Evolutionary conservation across 2,797 vertebrate species (phyloP).

Genomic region (Megalops cyprinoides): DNA sequence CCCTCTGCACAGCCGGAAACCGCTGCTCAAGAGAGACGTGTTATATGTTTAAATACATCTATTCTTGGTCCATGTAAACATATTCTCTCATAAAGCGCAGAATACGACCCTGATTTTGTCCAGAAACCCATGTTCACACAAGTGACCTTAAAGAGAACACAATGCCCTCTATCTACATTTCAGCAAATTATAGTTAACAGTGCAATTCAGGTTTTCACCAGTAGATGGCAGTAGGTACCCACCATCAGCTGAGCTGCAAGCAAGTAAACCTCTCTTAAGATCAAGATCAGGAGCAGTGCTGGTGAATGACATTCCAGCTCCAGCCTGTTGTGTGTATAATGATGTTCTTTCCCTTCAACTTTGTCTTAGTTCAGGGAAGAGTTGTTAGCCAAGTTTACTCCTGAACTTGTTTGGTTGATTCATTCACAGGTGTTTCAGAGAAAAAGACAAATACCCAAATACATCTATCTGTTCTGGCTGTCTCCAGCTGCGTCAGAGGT

Average conservation of each 20-base stretch:
- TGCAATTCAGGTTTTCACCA: slow-evolving; percentile 56
- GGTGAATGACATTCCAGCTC: too few species aligned
- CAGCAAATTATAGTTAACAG: slow-evolving; percentile 50
- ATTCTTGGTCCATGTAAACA: not conserved
- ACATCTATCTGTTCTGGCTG: too few species aligned
- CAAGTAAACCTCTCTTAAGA: not conserved
- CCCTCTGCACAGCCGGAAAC: not conserved
- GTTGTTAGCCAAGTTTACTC: slow-evolving; percentile 23
- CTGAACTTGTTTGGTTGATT: slow-evolving; percentile 13
- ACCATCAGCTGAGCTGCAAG: slow-evolving; percentile 24
- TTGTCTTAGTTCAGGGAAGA: slow-evolving; percentile 14
- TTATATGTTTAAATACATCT: not conserved
- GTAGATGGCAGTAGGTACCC: slow-evolving; percentile 73
- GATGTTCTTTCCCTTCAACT: slow-evolving; percentile 25
- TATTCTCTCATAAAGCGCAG: not conserved
- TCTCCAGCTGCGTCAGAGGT: not conserved
- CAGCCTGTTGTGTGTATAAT: slow-evolving; percentile 25
- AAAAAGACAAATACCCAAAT: not conserved
- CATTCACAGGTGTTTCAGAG: not conserved
- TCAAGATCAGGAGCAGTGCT: slow-evolving; percentile 12
- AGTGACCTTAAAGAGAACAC: not conserved
- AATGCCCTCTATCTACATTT: not conserved
- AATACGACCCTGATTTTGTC: not conserved
- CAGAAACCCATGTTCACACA: not conserved
- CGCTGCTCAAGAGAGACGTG: not conserved